These are phyloP conservation scores for Mustelus asterias DNA, from an alignment of 2,113 vertebrate genomes.

Conservation along the genomic window DNA sequence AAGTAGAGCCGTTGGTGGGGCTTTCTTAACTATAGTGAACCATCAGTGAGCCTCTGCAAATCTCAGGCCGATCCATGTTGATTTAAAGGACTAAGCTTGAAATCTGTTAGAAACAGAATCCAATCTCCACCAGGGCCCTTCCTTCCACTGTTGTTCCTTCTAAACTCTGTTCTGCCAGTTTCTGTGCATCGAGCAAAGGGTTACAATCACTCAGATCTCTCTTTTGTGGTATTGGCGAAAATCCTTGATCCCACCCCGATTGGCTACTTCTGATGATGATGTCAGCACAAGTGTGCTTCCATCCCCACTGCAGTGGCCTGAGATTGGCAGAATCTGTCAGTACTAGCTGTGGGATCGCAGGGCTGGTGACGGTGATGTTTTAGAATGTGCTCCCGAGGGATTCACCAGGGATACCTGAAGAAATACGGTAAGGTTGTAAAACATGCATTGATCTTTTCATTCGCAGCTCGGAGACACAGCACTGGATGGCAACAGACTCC, in stretches of 20 bases:
- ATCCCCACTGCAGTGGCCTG: neutral
- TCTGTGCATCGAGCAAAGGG: neutral
- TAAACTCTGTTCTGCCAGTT: neutral
- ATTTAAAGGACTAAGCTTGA: neutral
- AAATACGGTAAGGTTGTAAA: conserved; percentile 62
- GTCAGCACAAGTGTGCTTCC: neutral
- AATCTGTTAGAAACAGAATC: neutral
- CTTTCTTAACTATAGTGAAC: neutral
- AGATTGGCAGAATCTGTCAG: neutral
- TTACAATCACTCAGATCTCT: neutral
- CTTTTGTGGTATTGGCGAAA: neutral
- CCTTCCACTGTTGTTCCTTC: neutral
- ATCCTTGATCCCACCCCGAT: neutral
- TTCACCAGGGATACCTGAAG: conserved; percentile 64
- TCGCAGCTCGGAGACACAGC: neutral
- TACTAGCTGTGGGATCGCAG: neutral
- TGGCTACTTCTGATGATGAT: neutral
- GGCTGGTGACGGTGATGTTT: conserved; percentile 39
- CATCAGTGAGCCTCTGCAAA: neutral
- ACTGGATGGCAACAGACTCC: neutral
- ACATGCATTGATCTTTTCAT: neutral
- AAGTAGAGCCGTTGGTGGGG: too few relatives aligned
- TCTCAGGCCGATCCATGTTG: neutral
- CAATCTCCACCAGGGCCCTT: neutral
- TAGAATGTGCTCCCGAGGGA: conserved; percentile 55